Conservation (phyloP, 1,140 invertebrate species). For the Harlomillsia oculata region DNA sequence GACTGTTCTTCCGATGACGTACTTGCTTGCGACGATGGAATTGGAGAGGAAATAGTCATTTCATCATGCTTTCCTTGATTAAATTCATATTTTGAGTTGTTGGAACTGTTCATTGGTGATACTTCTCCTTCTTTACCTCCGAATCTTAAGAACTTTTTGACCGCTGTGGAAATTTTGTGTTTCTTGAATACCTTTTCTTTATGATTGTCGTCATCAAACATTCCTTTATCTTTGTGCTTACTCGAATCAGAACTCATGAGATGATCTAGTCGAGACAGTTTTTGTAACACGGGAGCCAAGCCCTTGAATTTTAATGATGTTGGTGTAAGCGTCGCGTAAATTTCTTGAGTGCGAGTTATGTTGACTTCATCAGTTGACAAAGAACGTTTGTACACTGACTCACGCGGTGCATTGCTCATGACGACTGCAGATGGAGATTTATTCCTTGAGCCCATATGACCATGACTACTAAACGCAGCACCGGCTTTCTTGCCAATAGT, state of each 20-base stretch:
- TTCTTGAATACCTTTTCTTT: conserved; percentile 33
- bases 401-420: background rate
- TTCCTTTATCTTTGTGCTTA: conserved; percentile 11
- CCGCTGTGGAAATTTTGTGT: conserved; percentile 30
- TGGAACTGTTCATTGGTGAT: background rate
- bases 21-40: conserved; percentile 5
- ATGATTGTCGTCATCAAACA: background rate
- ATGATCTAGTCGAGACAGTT: conserved; percentile 33
- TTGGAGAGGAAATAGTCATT: conserved; percentile 6
- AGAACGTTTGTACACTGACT: conserved; percentile 27
- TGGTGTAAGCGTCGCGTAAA: conserved; percentile 35
- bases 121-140: conserved; percentile 20
- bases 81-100: conserved; percentile 7
- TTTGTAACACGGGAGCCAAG: conserved; percentile 28
- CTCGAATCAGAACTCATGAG: background rate
- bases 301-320: conserved; percentile 31
- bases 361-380: conserved; percentile 32
- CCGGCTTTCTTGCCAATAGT: conserved; percentile 36
- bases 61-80: conserved; percentile 18
- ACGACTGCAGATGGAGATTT: conserved; percentile 16
- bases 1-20: conserved; percentile 8
- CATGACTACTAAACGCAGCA: conserved; percentile 27
- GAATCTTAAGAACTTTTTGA: conserved; percentile 31
- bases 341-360: conserved; percentile 32
- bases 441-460: conserved; percentile 2